These are phyloP conservation scores for Rattus norvegicus DNA, from an alignment of 2,113 vertebrate genomes.

Conservation along the genomic window GRCr8 NC_086028.1:81032001-81032500, in stretches of 20 bases:
- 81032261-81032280: slow-evolving; percentile 78
- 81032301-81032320: slow-evolving; percentile 75
- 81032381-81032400: slow-evolving; percentile 77
- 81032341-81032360: slow-evolving; percentile 73
- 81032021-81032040: neutral
- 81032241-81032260: slow-evolving; percentile 55
- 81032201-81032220: slow-evolving; percentile 58
- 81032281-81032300: slow-evolving; percentile 79
- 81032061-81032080: neutral
- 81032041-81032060: neutral
- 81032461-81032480: slow-evolving; percentile 60
- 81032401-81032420: slow-evolving; percentile 70
- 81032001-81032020: neutral
- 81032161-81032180: neutral
- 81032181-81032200: slow-evolving; percentile 43
- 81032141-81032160: slow-evolving; percentile 30
- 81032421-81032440: slow-evolving; percentile 76
- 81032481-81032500: slow-evolving; percentile 34
- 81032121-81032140: neutral
- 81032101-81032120: neutral
- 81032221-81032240: slow-evolving; percentile 8
- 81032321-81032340: slow-evolving; percentile 75
- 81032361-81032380: slow-evolving; percentile 70
- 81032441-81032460: slow-evolving; percentile 77
- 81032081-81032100: neutral